Conservation (phyloP, 2,113 vertebrate species). For the Heloderma charlesbogerti region DNA sequence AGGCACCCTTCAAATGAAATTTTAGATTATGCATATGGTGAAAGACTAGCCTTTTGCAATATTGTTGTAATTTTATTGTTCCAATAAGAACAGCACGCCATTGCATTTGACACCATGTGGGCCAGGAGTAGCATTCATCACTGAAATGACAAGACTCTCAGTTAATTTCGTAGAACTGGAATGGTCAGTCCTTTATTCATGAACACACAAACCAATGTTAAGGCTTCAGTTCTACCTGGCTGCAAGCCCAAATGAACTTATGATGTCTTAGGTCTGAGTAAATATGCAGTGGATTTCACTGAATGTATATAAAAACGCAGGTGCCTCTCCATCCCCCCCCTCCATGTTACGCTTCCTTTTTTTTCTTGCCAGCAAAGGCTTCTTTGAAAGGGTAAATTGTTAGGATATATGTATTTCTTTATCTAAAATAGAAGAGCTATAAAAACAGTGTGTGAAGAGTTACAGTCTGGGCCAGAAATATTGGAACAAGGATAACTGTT, state of each 20-base stretch:
- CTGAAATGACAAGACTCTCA: not conserved
- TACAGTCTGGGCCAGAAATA: no score
- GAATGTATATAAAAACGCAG: not conserved
- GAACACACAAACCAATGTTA: not conserved
- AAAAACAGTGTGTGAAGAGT: no score
- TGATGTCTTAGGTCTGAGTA: not conserved
- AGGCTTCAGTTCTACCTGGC: not conserved
- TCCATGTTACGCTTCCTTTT: not conserved
- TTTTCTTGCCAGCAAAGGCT: not conserved
- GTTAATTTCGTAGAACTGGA: not conserved
- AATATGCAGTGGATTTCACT: not conserved
- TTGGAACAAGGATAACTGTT: no score
- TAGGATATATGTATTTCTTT: not conserved
- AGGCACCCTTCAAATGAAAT: not conserved
- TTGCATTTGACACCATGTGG: not conserved
- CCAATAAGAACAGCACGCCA: not conserved
- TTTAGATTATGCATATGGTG: not conserved
- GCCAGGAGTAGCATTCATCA: not conserved
- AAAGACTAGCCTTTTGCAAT: not conserved
- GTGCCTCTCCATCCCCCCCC: not conserved
- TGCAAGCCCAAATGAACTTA: not conserved
- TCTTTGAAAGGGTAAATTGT: not conserved
- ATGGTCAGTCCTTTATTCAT: not conserved
- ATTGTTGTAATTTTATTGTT: not conserved
- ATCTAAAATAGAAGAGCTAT: not conserved